Evolutionary conservation across 1,140 invertebrate species (phyloP), one percentile per base, ranked within the genome.

Genomic region (Zaprionus gabonicus): DNA sequence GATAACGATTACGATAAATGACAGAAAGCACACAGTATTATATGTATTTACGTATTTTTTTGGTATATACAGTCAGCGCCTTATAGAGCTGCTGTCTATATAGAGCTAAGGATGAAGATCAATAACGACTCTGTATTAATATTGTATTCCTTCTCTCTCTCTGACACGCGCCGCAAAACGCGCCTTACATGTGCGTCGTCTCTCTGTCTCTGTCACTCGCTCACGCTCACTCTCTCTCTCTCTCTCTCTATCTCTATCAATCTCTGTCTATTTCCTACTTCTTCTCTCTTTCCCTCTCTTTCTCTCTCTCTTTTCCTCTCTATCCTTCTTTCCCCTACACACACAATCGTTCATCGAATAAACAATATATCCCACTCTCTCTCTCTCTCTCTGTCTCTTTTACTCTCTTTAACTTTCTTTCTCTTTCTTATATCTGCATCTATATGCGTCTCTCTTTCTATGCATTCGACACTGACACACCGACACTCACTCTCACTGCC

Each of bases 61-160:
- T 76, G 25, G 56, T 72, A 76, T 72, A 67, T 76, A 49, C 46
- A 72, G 31, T 41, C 36, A 71, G 20, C 20, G 20, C 27, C 20
- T 27, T 25, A 38, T 53, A 60, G 28, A 46, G 41, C 41, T 60
- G 44, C 51, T 68, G 59, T 34, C 25, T 67, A 9, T 36, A 51
- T 75, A 70, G 41, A 56, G 67, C 67, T 75, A 70, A 70, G 67
- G 51, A 58, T 62, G 55, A 56, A 62, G 58, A 34, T 67, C n/a
- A 64, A 46, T 70, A 69, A 69, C 58, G 58, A 63, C 59, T 64
- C 41, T 49, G 38, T 72, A 76, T 73, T 77, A 77, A 73, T 77
- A 76, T 84, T 74, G 49, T 90, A 81, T 84, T 85, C 78, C 78
- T 84, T 81, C 73, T 77, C 64, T 77, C 73, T 72, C 49, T 71